Conservation (phyloP, 2,797 vertebrate species). For the Cirrhinus mrigala region DNA sequence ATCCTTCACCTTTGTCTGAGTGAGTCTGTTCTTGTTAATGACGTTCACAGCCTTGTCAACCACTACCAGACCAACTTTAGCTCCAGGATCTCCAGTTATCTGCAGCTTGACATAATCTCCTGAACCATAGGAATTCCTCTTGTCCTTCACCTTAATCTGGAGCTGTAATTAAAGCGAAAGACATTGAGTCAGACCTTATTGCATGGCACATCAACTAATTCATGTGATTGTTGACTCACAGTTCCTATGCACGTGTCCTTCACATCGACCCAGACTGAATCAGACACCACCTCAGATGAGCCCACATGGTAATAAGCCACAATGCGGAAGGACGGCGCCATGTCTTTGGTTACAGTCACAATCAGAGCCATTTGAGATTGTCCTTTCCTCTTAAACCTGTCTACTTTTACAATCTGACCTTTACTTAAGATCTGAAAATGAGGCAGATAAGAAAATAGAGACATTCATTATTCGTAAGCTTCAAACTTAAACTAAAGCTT, state of each 20-base stretch:
- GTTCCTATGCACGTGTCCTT: constrained; percentile 83
- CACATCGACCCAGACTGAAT: constrained; percentile 84
- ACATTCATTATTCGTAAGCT: no score
- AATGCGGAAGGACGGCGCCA: constrained; percentile 79
- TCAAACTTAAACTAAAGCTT: no score
- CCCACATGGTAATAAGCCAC: no score
- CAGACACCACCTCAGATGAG: constrained; percentile 70
- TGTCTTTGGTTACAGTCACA: constrained; percentile 63
- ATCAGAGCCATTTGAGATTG: constrained; percentile 73
- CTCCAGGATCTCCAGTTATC: constrained; percentile 73
- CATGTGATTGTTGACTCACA: constrained; percentile 58
- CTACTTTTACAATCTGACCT: constrained; percentile 70
- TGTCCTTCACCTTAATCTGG: background rate
- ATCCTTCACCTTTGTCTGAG: constrained; percentile 72
- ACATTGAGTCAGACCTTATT: background rate
- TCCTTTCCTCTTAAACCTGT: constrained; percentile 60
- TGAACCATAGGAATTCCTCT: no score
- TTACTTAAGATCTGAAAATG: constrained; percentile 77
- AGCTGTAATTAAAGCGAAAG: background rate
- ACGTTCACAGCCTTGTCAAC: constrained; percentile 82
- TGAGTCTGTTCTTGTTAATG: constrained; percentile 79
- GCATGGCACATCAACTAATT: background rate
- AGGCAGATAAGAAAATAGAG: constrained; percentile 39
- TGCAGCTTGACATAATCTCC: constrained; percentile 5
- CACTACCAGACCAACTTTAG: constrained; percentile 78